Conservation (phyloP, 1,140 invertebrate species). For the Araneus ventricosus region DNA sequence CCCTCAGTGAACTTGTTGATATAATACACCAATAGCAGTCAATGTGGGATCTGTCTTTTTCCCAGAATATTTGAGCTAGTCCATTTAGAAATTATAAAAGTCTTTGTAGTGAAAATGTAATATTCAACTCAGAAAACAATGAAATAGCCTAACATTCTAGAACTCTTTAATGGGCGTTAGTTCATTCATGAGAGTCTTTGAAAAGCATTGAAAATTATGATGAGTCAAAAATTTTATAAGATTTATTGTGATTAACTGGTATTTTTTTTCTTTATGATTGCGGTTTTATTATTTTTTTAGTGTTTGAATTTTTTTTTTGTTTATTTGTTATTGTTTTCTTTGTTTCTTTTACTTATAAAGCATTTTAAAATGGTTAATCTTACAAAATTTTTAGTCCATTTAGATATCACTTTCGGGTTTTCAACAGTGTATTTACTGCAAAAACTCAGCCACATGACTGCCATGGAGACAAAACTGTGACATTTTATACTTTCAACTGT, state of each 20-base stretch:
- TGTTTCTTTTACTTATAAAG: neutral
- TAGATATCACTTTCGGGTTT: constrained; percentile 98
- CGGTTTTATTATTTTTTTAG: neutral
- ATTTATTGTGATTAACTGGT: neutral
- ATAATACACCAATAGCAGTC: constrained; percentile 96
- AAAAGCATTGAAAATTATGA: constrained; percentile 99
- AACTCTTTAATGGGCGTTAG: constrained; percentile 95
- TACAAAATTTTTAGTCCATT: constrained; percentile 86
- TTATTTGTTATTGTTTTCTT: neutral
- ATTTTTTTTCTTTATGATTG: neutral
- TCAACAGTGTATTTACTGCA: constrained; percentile 98
- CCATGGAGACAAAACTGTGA: constrained; percentile 98
- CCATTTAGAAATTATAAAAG: constrained; percentile 91
- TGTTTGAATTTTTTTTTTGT: neutral
- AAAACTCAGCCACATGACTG: constrained; percentile 97
- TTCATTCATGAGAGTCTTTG: constrained; percentile 98
- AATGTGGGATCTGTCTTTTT: constrained; percentile 99
- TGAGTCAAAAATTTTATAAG: constrained; percentile 77
- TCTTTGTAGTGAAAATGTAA: constrained; percentile 98
- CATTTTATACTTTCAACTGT: constrained; percentile 98
- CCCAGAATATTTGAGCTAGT: constrained; percentile 97
- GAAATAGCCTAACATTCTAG: constrained; percentile 99
- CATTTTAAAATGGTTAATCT: neutral
- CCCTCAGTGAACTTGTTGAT: constrained; percentile 97
- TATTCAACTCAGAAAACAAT: constrained; percentile 97